phyloP scores from a whole-genome alignment of 53 echinoderm and acorn worm genomes.

The Actinopyga echinites region DNA sequence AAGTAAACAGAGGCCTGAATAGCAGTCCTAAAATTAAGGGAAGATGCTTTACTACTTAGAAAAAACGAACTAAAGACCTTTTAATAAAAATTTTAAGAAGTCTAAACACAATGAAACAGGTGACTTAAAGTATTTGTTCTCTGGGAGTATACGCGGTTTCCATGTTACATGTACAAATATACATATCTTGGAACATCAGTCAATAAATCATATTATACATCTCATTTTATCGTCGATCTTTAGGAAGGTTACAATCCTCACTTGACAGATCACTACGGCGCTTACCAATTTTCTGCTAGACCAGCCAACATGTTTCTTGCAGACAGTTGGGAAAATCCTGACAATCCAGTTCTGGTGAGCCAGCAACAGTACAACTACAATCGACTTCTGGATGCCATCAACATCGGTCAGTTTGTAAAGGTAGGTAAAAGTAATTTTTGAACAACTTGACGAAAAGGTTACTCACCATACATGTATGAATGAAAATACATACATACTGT shows the following conservation, averaged over 20 bases:
- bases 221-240: neutral
- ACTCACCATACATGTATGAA: neutral
- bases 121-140: too few relatives aligned
- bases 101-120: too few relatives aligned
- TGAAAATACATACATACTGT: too few relatives aligned
- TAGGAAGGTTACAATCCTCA: constrained; percentile 63
- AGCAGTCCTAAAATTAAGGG: too few relatives aligned
- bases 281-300: constrained; percentile 40
- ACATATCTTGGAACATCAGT: too few relatives aligned
- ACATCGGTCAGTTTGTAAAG: constrained; percentile 48
- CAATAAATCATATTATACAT: neutral
- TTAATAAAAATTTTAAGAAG: too few relatives aligned
- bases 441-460: neutral
- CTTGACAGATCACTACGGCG: constrained; percentile 50
- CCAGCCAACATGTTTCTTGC: constrained; percentile 43
- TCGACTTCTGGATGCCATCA: constrained; percentile 50
- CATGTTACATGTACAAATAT: too few relatives aligned
- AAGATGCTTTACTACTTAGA: too few relatives aligned
- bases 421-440: constrained; percentile 2
- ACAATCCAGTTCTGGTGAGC: constrained; percentile 34
- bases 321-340: constrained; percentile 51
- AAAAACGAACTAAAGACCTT: too few relatives aligned
- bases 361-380: constrained; percentile 45
- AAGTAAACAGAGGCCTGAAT: too few relatives aligned
- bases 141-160: too few relatives aligned